Evolutionary conservation across 1,140 invertebrate genomes (phyloP), one percentile per base, ranked within the genome.

Genomic region (Parapsyche elsis): DNA sequence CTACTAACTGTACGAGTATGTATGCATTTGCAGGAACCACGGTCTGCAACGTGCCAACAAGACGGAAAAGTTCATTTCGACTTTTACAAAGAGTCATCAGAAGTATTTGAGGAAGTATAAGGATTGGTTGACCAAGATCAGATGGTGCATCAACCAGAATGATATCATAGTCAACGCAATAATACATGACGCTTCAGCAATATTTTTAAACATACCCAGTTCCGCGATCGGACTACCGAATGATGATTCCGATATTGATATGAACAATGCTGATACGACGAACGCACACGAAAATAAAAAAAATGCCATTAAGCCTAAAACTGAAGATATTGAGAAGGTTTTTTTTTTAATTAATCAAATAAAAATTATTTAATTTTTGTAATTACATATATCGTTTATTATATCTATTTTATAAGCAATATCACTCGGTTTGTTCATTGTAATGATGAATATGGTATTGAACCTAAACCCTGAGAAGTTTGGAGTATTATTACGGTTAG

Each of bases 71-170:
- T 95, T 95, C 85, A 90, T 97, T 16, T 89, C 92, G 5, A 91
- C 91, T n/a, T 87, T 98, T 24, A 93, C 95, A 12, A 75, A 88
- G 38, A 90, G 91, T 26, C 96, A 99, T 86, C 94, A 95, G 85
- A 88, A 91, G 71, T 89, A 96, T 80, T 87, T 98, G 0, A 87
- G 89, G 12, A 92, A 93, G 76, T 98, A 98, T 86, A 90, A 90
- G 53, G 89, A 92, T 5, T 95, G 97, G 86, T 87, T 98, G 70
- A 88, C 92, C 45, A 91, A 92, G 59, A 91, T 98, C 9, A 92
- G 92, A 85, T 89, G 90, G 53, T 96, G 95, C 85, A 92, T 98
- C 24, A 94, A 96, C 61, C 92, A 93, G 74, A 99, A 98, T 87
- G 93, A 95, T 84, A 89, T 92, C 64, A 92, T 98, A 21, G 95